phyloP scores from a whole-genome alignment of 2,113 vertebrate genomes.

The Muntiacus muntjak region DNA sequence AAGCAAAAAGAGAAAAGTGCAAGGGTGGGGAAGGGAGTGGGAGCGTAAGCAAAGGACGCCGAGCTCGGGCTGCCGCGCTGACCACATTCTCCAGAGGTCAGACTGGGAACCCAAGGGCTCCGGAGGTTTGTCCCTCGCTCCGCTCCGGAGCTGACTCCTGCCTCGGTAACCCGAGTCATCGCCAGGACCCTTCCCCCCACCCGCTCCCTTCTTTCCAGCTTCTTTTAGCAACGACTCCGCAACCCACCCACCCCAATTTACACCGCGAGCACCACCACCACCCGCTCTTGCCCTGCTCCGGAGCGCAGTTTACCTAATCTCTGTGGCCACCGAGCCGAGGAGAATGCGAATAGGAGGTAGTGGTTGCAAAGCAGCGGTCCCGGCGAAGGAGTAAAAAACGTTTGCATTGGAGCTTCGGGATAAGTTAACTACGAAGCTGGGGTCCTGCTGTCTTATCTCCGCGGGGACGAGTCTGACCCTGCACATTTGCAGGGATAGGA shows the following conservation, averaged over 20 bases:
- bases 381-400: constrained; percentile 21
- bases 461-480: not conserved
- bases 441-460: not conserved
- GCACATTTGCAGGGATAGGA: not conserved
- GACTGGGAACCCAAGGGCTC: not conserved
- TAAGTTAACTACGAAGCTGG: constrained; percentile 36
- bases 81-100: not conserved
- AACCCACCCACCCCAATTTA: not conserved
- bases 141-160: not conserved
- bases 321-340: not conserved
- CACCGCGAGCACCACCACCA: not conserved
- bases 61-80: not conserved
- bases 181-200: not conserved
- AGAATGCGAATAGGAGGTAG: not conserved
- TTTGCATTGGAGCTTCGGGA: constrained; percentile 22
- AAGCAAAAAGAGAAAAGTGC: not conserved
- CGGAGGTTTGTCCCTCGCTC: too few relatives aligned
- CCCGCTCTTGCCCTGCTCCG: not conserved
- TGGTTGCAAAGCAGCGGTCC: not conserved
- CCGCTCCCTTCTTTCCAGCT: not conserved
- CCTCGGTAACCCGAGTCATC: not conserved
- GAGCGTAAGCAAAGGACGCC: not conserved
- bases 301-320: constrained; percentile 44
- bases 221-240: not conserved
- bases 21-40: not conserved